These are phyloP conservation scores for Platycnemis pennipes DNA, from an alignment of 2,888 invertebrate genomes.

Conservation along the genomic window DNA sequence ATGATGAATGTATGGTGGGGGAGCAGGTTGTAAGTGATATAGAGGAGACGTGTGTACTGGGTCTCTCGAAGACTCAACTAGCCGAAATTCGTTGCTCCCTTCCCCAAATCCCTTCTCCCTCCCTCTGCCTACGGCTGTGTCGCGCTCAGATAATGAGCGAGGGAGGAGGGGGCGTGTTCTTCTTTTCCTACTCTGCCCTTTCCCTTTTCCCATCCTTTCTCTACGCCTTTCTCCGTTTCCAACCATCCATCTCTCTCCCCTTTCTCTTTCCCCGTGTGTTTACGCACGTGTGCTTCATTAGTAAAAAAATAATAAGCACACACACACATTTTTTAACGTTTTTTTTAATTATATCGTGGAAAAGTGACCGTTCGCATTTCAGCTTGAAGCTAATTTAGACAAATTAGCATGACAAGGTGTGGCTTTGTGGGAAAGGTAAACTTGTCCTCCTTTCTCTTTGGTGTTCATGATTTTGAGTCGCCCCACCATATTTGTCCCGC, in stretches of 20 bases:
- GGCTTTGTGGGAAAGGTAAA: no score
- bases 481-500: no score
- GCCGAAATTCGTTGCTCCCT: background rate
- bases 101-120: background rate
- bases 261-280: background rate
- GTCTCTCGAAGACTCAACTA: background rate
- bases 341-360: background rate
- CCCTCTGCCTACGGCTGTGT: background rate
- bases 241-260: background rate
- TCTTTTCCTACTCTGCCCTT: background rate
- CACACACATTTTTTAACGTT: background rate
- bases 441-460: no score
- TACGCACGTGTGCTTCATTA: background rate
- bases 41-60: background rate
- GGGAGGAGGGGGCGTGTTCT: background rate
- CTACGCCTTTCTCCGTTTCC: background rate
- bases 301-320: background rate
- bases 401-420: no score
- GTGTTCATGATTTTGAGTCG: no score
- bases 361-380: background rate
- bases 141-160: background rate
- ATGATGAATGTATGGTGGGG: background rate
- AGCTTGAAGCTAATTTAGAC: background rate
- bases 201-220: background rate
- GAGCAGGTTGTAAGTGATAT: background rate